Evolutionary conservation across 1,140 invertebrate species (phyloP), one percentile per base, ranked within the genome.

Genomic region (Eciton burchellii): DNA sequence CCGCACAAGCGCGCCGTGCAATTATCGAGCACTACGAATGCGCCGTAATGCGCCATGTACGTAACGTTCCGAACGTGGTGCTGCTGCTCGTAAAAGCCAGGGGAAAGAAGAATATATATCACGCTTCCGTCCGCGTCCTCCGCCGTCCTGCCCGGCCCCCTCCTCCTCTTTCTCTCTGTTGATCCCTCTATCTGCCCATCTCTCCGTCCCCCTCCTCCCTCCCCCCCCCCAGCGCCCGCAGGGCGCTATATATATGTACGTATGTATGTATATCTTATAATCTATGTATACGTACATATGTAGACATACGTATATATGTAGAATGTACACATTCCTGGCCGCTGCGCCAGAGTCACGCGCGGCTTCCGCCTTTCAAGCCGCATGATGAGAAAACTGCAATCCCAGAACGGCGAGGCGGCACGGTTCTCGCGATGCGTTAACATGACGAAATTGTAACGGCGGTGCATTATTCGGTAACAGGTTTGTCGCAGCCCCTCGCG

Each of bases 11-110:
- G 62, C 63, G 9, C 47, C 45, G 43, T 84, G 84, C 62, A 81
- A 84, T 87, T 87, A 87, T 73, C 56, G 74, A 84, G 62, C 6
- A 35, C 60, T n/a, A n/a, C n/a, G n/a, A n/a, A 52, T 59, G 62
- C n/a, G 19, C 26, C 66, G 19, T 29, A 65, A 82, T 29, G 16
- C 3, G 57, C 49, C 24, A 68, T 43, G 41, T 49, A 16, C 56
- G 43, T 45, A 21, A 35, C 0, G 29, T 66, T 41, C 16, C 54
- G 16, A 24, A 26, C 21, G 79, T 70, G 60, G 16, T 56, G 43
- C 54, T 72, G 65, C 47, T 66, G 41, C 52, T 56, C 68, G 62
- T 82, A 85, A 85, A 85, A 86, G 56, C 14, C 29, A 29, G 11
- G 16, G 9, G 12, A 81, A 21, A 19, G 16, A 81, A 60, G 19